These are phyloP conservation scores for Theristicus caerulescens DNA, from an alignment of 2,113 vertebrate species.

Conservation along the genomic window DNA sequence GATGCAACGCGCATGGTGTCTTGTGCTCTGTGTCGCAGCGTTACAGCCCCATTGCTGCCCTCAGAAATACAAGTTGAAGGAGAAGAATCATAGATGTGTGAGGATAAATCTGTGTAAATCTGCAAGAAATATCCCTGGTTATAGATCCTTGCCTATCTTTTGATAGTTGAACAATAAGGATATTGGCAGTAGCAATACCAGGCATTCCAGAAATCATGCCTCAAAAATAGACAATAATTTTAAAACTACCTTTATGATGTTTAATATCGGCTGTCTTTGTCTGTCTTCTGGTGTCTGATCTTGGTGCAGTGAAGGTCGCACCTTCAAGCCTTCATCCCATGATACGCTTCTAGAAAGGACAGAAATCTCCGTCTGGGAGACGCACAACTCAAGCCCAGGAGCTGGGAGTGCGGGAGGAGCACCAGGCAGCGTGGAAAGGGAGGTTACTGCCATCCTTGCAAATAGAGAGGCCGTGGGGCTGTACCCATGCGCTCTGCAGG, in stretches of 20 bases:
- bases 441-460: neutral
- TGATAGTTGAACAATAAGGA: neutral
- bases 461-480: neutral
- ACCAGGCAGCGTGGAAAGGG: accelerated
- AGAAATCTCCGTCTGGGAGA: neutral
- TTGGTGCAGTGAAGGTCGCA: neutral
- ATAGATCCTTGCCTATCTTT: neutral
- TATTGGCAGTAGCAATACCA: neutral
- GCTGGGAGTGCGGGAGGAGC: neutral
- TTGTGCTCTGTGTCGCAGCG: accelerated
- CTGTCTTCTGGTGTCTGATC: neutral
- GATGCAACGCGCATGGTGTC: neutral
- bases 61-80: neutral
- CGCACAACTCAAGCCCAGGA: neutral
- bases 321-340: neutral
- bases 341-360: neutral
- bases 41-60: neutral
- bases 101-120: neutral
- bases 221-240: neutral
- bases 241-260: neutral
- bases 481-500: neutral
- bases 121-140: neutral
- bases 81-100: neutral
- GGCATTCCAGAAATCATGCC: neutral
- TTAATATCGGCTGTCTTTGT: neutral